phyloP scores from a whole-genome alignment of 2,888 invertebrate genomes.

The Dione vanillae region DNA sequence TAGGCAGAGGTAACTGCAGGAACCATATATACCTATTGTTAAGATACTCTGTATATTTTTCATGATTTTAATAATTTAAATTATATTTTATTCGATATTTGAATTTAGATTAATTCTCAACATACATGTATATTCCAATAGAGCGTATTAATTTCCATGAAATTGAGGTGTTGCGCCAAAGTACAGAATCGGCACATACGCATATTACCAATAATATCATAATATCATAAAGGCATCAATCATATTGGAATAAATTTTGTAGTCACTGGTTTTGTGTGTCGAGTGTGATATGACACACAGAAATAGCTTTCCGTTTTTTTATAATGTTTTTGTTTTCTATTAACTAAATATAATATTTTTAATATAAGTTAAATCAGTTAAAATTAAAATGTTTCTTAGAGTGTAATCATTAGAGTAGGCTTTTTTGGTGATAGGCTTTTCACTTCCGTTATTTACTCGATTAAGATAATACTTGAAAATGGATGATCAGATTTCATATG shows the following conservation, averaged over 20 bases:
- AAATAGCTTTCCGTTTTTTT: too few species aligned
- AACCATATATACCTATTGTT: too few species aligned
- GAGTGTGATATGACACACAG: too few species aligned
- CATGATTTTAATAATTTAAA: too few species aligned
- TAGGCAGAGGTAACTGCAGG: too few species aligned
- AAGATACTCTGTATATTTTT: too few species aligned
- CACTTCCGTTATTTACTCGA: not conserved
- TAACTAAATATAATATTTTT: too few species aligned
- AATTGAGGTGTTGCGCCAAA: not conserved
- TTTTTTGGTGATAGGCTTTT: constrained; percentile 9
- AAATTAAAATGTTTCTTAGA: constrained; percentile 2
- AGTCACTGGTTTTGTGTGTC: too few species aligned
- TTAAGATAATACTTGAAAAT: not conserved
- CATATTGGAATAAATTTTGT: too few species aligned
- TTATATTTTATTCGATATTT: not conserved
- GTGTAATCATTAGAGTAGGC: constrained; percentile 6
- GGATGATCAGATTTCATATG: not conserved
- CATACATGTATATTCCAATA: not conserved
- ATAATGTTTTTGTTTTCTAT: too few species aligned
- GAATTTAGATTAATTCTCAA: constrained; percentile 11
- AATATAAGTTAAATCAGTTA: not conserved
- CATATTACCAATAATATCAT: too few species aligned
- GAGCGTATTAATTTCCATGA: not conserved
- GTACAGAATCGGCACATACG: not conserved
- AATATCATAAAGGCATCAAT: too few species aligned